phyloP scores from a whole-genome alignment of 2,888 invertebrate species.

The Xestoiulus laeticollis region DNA sequence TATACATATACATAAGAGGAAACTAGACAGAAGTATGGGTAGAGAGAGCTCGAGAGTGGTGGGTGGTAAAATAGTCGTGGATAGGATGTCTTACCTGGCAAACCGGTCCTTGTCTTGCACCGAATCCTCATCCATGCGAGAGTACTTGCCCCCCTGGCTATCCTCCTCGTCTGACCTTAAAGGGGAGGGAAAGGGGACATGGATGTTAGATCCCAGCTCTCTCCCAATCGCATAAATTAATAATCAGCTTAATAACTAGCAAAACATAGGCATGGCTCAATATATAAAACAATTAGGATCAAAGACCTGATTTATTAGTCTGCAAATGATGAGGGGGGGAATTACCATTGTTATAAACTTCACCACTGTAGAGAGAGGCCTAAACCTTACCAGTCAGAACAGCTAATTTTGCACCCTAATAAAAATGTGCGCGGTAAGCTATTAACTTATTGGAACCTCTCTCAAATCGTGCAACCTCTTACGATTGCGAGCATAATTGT shows the following conservation, averaged over 20 bases:
- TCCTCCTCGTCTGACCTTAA: constrained; percentile 87
- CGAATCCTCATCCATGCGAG: constrained; percentile 91
- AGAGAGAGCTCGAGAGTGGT: constrained; percentile 40
- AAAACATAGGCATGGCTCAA: constrained; percentile 29
- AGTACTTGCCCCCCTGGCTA: constrained; percentile 81
- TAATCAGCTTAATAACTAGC: constrained; percentile 47
- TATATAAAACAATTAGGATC: constrained; percentile 34
- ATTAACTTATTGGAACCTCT: not conserved
- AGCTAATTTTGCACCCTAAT: not conserved
- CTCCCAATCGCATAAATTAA: constrained; percentile 36
- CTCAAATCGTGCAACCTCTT: not conserved
- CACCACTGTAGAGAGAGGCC: not conserved
- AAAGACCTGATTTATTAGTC: constrained; percentile 34
- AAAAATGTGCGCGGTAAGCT: not conserved
- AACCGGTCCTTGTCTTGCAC: constrained; percentile 97
- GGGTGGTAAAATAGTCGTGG: constrained; percentile 43
- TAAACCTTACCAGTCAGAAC: not conserved
- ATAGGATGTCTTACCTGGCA: constrained; percentile 76
- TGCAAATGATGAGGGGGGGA: not conserved
- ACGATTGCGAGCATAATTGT: not conserved
- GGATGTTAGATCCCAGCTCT: constrained; percentile 29
- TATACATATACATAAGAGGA: not conserved
- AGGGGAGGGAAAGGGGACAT: constrained; percentile 52
- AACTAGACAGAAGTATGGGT: constrained; percentile 42
- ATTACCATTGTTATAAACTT: not conserved